Evolutionary conservation across 2,797 vertebrate genomes (phyloP).

Genomic region (Eulemur rubriventer): DNA sequence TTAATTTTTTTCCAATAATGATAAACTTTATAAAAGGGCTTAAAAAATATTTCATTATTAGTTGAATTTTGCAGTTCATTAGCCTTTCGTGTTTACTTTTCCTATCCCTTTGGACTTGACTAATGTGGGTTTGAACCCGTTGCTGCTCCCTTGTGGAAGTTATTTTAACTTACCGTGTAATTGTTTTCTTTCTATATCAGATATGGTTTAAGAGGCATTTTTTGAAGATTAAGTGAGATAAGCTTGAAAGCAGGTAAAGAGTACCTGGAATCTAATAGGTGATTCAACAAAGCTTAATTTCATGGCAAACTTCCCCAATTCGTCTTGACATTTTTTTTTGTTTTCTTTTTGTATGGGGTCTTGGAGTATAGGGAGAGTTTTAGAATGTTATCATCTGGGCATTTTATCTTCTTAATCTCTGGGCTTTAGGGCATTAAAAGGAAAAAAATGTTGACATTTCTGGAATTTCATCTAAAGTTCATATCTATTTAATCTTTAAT

Average conservation of each 20-base stretch:
- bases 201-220: neutral
- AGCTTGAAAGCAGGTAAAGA: neutral
- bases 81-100: neutral
- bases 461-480: conserved; percentile 36
- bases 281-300: conserved; percentile 39
- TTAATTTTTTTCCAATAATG: neutral
- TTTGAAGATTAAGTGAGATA: neutral
- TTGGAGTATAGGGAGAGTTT: neutral
- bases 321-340: neutral
- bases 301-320: neutral
- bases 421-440: conserved; percentile 44
- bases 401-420: conserved; percentile 39
- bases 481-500: conserved; percentile 50
- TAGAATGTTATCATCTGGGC: neutral
- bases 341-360: neutral
- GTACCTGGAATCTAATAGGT: neutral
- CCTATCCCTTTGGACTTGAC: neutral
- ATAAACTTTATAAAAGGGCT: neutral
- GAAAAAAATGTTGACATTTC: conserved; percentile 28
- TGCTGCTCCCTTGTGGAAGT: neutral
- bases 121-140: neutral
- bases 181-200: neutral
- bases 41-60: neutral
- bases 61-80: neutral
- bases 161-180: neutral